A percentile compares a stretch with the other conserved stretches of the same genome.
phyloP scores from a whole-genome alignment of 2,797 vertebrate genomes.

The Esox lucius region DNA sequence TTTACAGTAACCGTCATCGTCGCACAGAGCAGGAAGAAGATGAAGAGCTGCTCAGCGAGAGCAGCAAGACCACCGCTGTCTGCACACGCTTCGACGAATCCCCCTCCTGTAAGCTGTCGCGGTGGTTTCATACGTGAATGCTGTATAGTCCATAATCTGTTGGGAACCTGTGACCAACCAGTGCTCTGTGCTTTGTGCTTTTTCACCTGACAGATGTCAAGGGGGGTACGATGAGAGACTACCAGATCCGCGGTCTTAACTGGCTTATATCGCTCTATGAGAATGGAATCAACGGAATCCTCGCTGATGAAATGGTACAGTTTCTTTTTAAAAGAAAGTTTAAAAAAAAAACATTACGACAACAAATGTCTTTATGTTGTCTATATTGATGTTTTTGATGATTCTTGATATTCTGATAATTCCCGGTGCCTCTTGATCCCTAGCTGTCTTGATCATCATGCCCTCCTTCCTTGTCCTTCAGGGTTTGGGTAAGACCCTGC shows the following conservation, averaged over 20 bases:
- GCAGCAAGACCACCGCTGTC: conserved; percentile 91
- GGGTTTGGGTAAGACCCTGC: conserved; percentile 97
- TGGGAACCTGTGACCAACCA: neutral
- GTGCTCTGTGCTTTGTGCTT: conserved; percentile 1
- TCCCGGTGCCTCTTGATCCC: neutral
- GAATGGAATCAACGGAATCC: conserved; percentile 97
- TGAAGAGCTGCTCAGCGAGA: conserved; percentile 94
- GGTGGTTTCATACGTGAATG: neutral
- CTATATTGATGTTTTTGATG: too few relatives aligned
- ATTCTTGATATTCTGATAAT: neutral
- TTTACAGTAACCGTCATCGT: conserved; percentile 89
- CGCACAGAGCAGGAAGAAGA: conserved; percentile 98
- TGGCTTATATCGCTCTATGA: conserved; percentile 99
- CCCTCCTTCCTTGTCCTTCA: conserved; percentile 47
- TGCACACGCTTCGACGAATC: conserved; percentile 97
- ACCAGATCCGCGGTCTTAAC: conserved; percentile 94
- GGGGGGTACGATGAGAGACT: conserved; percentile 92
- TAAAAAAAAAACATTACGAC: neutral
- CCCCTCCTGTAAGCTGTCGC: conserved; percentile 82
- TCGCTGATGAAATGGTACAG: conserved; percentile 97
- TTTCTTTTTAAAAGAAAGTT: neutral
- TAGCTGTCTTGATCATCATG: neutral
- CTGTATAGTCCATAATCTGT: neutral
- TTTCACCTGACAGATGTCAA: conserved; percentile 82
- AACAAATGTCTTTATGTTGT: neutral